These are phyloP conservation scores for Antennarius striatus DNA, from an alignment of 2,113 vertebrate species.

Conservation along the genomic window DNA sequence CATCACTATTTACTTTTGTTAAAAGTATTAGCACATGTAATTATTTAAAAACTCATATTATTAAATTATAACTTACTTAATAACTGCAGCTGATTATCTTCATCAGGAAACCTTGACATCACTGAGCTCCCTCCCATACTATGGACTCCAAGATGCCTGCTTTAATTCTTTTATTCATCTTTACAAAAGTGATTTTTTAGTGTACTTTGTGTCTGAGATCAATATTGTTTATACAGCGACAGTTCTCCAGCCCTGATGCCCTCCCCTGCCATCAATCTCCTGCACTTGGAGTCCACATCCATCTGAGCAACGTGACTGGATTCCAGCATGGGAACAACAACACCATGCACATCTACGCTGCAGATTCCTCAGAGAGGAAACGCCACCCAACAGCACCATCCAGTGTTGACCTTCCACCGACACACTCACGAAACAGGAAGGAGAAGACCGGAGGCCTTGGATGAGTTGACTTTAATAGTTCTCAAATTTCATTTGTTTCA, in stretches of 20 bases:
- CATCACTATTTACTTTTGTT: too few relatives aligned
- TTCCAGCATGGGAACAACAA: conserved; percentile 68
- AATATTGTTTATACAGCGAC: conserved; percentile 45
- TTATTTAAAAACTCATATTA: too few relatives aligned
- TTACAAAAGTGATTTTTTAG: too few relatives aligned
- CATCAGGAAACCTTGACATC: too few relatives aligned
- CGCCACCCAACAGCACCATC: conserved; percentile 71
- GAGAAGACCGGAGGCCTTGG: not conserved
- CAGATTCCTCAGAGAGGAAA: conserved; percentile 21
- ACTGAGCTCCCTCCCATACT: too few relatives aligned
- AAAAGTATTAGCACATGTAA: too few relatives aligned
- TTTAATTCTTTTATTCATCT: too few relatives aligned
- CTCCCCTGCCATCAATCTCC: not conserved
- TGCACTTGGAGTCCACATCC: not conserved
- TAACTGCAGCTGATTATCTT: too few relatives aligned
- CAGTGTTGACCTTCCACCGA: fast-evolving
- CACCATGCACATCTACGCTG: conserved; percentile 23
- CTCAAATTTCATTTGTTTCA: not conserved
- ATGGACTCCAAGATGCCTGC: too few relatives aligned
- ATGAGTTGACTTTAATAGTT: not conserved
- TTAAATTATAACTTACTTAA: too few relatives aligned
- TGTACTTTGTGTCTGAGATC: too few relatives aligned
- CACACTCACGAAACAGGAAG: not conserved
- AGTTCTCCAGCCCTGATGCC: conserved; percentile 37
- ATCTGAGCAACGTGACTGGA: conserved; percentile 22